Evolutionary conservation across 2,888 invertebrate genomes (phyloP).

Genomic region (Ferrisia virgata): DNA sequence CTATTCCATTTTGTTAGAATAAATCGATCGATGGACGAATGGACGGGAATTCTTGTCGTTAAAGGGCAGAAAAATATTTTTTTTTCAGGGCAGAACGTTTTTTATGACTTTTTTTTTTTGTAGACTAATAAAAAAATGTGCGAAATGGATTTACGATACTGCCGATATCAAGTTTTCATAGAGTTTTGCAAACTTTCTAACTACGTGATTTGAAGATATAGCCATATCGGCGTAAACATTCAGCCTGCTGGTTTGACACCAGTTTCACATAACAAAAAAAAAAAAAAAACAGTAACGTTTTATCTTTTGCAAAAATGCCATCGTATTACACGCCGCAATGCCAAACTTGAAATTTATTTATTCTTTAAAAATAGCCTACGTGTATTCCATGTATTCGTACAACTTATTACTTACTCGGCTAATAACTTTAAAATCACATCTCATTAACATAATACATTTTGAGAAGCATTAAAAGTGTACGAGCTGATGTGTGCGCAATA

Average conservation of each 20-base stretch:
- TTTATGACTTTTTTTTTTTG: neutral
- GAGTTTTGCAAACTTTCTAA: constrained; percentile 23
- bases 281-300: neutral
- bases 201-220: constrained; percentile 25
- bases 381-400: too few species aligned
- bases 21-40: neutral
- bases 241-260: neutral
- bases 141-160: constrained; percentile 18
- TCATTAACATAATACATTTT: neutral
- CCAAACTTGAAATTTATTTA: neutral
- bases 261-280: neutral
- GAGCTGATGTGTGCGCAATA: too few species aligned
- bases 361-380: too few species aligned
- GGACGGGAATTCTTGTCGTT: neutral
- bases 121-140: constrained; percentile 16
- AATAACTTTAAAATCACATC: neutral
- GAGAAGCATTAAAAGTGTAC: neutral
- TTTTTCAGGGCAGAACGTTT: neutral
- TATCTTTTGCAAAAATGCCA: neutral
- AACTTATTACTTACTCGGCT: too few species aligned
- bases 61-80: neutral
- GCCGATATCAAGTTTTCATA: constrained; percentile 16
- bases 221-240: constrained; percentile 1
- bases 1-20: neutral
- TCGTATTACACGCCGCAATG: neutral